Percentiles rank a stretch among this genome's conserved stretches.
phyloP scores from a whole-genome alignment of 2,888 invertebrate genomes.

The Thelaira solivaga region DNA sequence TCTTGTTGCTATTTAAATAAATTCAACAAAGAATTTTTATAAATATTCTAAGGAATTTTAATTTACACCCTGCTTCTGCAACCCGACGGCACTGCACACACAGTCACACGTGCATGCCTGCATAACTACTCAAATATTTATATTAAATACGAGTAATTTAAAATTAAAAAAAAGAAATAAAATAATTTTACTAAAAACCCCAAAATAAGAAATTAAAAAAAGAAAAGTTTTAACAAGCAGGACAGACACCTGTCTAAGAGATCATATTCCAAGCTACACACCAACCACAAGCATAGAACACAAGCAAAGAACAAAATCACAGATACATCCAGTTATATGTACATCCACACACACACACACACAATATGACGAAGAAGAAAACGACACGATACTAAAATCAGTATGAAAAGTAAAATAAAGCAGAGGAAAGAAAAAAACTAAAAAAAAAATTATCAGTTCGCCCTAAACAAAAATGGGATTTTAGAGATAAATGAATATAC shows the following conservation, averaged over 20 bases:
- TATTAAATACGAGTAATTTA: background rate
- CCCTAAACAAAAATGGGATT: constrained; percentile 16
- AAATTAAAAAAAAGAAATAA: background rate
- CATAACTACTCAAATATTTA: too few relatives aligned
- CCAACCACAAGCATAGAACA: constrained; percentile 31
- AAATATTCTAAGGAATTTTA: background rate
- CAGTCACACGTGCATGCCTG: too few relatives aligned
- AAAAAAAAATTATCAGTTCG: constrained; percentile 26
- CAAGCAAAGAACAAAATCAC: constrained; percentile 40
- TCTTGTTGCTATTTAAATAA: background rate
- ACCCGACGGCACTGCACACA: constrained; percentile 24
- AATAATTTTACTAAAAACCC: background rate
- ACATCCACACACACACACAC: background rate
- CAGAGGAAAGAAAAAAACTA: background rate
- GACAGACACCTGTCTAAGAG: constrained; percentile 58
- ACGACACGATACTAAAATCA: constrained; percentile 14
- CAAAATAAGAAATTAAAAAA: background rate
- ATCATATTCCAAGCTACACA: constrained; percentile 55
- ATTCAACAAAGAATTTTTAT: background rate
- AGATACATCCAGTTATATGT: constrained; percentile 16
- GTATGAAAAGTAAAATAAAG: too few relatives aligned
- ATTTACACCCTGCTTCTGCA: background rate
- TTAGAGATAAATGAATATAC: constrained; percentile 41
- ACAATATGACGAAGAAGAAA: too few relatives aligned
- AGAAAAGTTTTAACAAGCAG: background rate